Evolutionary conservation across 2,888 invertebrate species (phyloP), one percentile per base, ranked within the genome.

Genomic region (Plutella xylostella): DNA sequence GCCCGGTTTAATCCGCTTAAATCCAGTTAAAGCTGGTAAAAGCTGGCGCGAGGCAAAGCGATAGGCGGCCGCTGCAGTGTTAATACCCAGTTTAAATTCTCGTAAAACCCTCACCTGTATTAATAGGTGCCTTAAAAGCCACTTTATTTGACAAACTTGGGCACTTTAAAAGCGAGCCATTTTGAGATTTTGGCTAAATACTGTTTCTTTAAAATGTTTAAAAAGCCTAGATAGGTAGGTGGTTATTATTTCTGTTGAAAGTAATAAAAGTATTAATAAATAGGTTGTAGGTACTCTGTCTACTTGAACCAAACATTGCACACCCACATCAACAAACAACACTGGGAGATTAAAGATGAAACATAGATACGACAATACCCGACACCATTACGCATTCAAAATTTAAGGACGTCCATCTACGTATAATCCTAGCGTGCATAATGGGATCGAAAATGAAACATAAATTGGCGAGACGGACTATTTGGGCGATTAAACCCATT

Each of bases 371-470:
- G 35, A 40, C 50, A n/a, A n/a, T n/a, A 51, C 52, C 62, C 65
- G 73, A 68, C 69, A 66, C 62, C 68, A 71, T 76, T 67, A 68
- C 60, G 57, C 61, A 62, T 67, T 63, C 58, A 55, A 54, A 63
- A 61, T 59, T 63, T 54, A 60, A 62, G 68, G 73, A 68, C 63
- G 59, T 43, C 62, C 61, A 61, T 60, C 61, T 58, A 60, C 66
- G 62, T 64, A 72, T 80, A 78, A 80, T 79, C 79, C 80, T 44
- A 48, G 61, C 65, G 63, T 65, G 72, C 73, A 72, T 79, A 82
- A 79, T 73, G 70, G 77, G 78, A 83, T 82, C 79, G 78, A 80
- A 79, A 82, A 83, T 82, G 79, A 80, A 79, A 79, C 83, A 82
- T 83, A 83, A 83, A 82, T 82, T 74, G 74, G 62, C 59, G 61